These are phyloP conservation scores for Mionectes olivaceus DNA, from an alignment of 2,797 vertebrate species.

Conservation along the genomic window DNA sequence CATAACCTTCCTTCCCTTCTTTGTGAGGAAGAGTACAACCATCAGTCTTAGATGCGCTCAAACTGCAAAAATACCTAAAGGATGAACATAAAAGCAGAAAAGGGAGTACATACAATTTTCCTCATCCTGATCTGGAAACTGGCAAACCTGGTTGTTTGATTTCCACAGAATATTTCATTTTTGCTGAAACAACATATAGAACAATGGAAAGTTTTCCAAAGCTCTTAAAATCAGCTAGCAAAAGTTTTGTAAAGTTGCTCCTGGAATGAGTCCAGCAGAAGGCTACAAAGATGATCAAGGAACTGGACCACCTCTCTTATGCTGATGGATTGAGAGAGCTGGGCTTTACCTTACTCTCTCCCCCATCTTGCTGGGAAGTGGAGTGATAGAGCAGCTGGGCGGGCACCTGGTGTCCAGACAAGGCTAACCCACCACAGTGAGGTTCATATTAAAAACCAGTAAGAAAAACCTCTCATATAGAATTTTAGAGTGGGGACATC, in stretches of 20 bases:
- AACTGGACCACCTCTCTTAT: background rate
- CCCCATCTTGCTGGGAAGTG: too few relatives aligned
- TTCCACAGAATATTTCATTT: background rate
- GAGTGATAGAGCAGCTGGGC: too few relatives aligned
- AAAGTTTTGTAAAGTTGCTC: background rate
- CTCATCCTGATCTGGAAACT: background rate
- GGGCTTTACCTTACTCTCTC: too few relatives aligned
- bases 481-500: background rate
- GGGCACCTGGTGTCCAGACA: too few relatives aligned
- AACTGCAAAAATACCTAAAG: background rate
- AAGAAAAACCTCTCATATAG: fast-evolving
- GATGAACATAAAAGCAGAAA: background rate
- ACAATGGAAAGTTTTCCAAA: background rate
- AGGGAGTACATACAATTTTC: background rate
- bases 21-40: background rate
- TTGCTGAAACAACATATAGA: background rate
- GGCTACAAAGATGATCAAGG: background rate
- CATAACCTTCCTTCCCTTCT: background rate
- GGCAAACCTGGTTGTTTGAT: background rate
- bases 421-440: too few relatives aligned
- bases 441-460: background rate
- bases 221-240: background rate
- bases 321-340: background rate
- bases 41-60: background rate
- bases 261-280: background rate